phyloP scores from a whole-genome alignment of 92 coral and sea anemone species.

The Actinostola sp. region DNA sequence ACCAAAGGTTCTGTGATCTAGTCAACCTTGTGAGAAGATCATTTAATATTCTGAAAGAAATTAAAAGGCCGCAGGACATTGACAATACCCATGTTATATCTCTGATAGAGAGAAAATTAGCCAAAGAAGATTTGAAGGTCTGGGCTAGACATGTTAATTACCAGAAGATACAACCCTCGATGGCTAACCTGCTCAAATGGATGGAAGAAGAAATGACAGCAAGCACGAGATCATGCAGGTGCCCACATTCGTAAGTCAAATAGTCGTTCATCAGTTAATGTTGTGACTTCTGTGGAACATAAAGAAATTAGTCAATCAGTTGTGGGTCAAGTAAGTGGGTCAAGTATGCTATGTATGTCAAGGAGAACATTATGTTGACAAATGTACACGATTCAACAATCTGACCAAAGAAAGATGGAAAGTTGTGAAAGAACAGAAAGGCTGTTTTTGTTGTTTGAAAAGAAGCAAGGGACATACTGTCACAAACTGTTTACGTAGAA shows the following conservation, averaged over 20 bases:
- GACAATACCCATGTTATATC: no score
- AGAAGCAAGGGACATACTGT: conserved; percentile 41
- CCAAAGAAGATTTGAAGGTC: conserved; percentile 50
- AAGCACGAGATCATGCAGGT: conserved; percentile 9
- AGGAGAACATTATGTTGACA: conserved; percentile 50
- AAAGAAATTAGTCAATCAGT: no score
- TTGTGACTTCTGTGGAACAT: no score
- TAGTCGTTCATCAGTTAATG: neutral
- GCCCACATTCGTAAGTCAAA: conserved; percentile 51
- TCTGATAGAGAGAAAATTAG: conserved; percentile 42
- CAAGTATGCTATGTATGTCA: conserved; percentile 43
- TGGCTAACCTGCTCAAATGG: conserved; percentile 54
- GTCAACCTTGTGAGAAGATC: conserved; percentile 42
- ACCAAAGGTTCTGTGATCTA: conserved; percentile 54
- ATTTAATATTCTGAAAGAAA: conserved; percentile 45
- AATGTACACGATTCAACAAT: conserved; percentile 40
- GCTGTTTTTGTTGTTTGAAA: conserved; percentile 58
- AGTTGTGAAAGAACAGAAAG: conserved; percentile 47
- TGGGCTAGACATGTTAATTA: conserved; percentile 52
- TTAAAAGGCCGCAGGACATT: conserved; percentile 56
- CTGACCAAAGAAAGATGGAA: conserved; percentile 48
- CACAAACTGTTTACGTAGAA: conserved; percentile 13
- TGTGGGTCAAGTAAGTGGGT: no score
- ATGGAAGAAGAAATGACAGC: no score
- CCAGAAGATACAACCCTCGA: conserved; percentile 47